Evolutionary conservation across 2,888 invertebrate genomes (phyloP), one percentile per base, ranked within the genome.

Genomic region (Caprella mutica): DNA sequence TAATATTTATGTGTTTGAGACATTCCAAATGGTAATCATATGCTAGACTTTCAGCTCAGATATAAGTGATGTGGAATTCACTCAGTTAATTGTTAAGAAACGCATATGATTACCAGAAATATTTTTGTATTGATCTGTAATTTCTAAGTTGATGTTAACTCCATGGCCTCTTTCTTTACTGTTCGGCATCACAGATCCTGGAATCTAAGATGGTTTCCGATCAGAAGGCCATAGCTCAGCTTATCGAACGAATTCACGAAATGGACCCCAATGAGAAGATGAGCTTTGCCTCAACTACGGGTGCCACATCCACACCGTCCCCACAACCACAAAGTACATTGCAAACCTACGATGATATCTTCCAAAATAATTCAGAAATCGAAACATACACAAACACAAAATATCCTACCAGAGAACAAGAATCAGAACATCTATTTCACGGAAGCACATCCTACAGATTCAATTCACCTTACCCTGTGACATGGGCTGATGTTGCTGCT

Each of bases 231-330:
- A 60, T 64, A 56, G 60, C 56, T 56, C 57, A 64, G 52, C 64
- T 64, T 59, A 55, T 44, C 64, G 58, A 64, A 58, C 64, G 60
- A 64, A 64, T 60, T 60, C 60, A 60, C 64, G 52, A 55, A 56
- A 64, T 64, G 58, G 64, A 64, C 56, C 58, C 64, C 60, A 33
- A 48, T 58, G 64, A 55, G 59, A 56, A 55, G 53, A 60, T 64
- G n/a, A n/a, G n/a, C n/a, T n/a, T n/a, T n/a, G n/a, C n/a, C n/a
- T n/a, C n/a, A n/a, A n/a, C n/a, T n/a, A n/a, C n/a, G n/a, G n/a
- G n/a, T n/a, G n/a, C n/a, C n/a, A n/a, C n/a, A n/a, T n/a, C n/a
- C n/a, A n/a, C n/a, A n/a, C n/a, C n/a, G n/a, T n/a, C n/a, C n/a
- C n/a, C n/a, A n/a, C n/a, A n/a, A n/a, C n/a, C n/a, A n/a, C n/a